Evolutionary conservation across 1,140 invertebrate genomes (phyloP).

Genomic region (Dendrolimus kikuchii): DNA sequence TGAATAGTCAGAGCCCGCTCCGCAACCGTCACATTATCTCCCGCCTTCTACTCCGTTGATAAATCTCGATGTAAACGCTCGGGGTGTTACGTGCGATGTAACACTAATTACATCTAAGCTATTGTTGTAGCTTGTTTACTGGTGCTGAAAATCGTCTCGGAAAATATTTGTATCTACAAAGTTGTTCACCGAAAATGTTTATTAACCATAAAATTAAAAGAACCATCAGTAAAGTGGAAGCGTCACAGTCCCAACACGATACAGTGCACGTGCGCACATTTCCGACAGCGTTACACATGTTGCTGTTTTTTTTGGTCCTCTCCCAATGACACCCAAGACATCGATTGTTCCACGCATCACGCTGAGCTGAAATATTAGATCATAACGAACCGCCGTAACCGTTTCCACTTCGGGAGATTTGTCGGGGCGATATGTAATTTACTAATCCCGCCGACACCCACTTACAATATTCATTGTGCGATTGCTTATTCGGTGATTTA

Average conservation of each 20-base stretch:
- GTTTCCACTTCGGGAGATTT: conserved; percentile 25
- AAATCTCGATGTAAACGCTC: conserved; percentile 35
- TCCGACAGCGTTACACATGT: conserved; percentile 38
- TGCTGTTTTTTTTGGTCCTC: conserved; percentile 35
- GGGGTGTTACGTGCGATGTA: conserved; percentile 13
- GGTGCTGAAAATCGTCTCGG: neutral
- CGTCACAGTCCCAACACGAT: conserved; percentile 19
- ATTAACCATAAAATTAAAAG: neutral
- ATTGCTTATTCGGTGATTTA: conserved; percentile 49
- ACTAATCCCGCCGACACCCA: conserved; percentile 42
- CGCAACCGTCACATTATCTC: conserved; percentile 47
- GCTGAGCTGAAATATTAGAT: conserved; percentile 51
- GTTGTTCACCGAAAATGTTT: too few relatives aligned
- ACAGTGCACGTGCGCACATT: conserved; percentile 36
- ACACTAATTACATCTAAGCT: conserved; percentile 21
- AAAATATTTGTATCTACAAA: conserved; percentile 2
- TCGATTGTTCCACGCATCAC: conserved; percentile 43
- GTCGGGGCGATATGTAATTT: conserved; percentile 41
- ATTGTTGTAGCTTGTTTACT: neutral
- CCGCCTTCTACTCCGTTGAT: conserved; percentile 40
- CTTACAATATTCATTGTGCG: conserved; percentile 39
- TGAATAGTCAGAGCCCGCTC: conserved; percentile 46
- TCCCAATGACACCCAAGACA: conserved; percentile 38
- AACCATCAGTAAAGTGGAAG: conserved; percentile 17
- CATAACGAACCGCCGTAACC: conserved; percentile 15